Evolutionary conservation across 2,888 invertebrate genomes (phyloP).

Genomic region (Chrysotoxum bicinctum): DNA sequence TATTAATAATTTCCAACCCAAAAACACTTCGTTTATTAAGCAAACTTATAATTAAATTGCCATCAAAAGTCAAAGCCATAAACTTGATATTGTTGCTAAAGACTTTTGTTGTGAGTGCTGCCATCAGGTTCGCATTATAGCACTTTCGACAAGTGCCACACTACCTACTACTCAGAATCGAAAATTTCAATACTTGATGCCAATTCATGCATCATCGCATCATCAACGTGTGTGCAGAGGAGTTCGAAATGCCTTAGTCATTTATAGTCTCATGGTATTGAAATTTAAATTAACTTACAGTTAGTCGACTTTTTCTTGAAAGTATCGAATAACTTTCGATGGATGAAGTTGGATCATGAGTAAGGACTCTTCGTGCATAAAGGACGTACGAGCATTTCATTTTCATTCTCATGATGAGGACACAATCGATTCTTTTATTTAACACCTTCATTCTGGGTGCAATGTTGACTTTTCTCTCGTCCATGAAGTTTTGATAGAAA

Average conservation of each 20-base stretch:
- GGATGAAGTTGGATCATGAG: constrained; percentile 3
- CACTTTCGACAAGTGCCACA: background rate
- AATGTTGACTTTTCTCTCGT: background rate
- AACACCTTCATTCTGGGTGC: background rate
- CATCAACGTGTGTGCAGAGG: background rate
- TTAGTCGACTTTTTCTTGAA: constrained; percentile 35
- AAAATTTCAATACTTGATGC: background rate
- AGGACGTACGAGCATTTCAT: background rate
- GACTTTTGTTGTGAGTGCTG: background rate
- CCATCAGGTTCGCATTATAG: constrained; percentile 14
- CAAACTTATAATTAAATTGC: constrained; percentile 49
- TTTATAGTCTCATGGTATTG: background rate
- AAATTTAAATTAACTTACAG: constrained; percentile 47
- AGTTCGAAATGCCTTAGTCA: background rate
- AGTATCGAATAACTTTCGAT: constrained; percentile 2
- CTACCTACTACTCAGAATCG: background rate
- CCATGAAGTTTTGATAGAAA: background rate
- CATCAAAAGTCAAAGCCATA: constrained; percentile 30
- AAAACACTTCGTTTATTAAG: background rate
- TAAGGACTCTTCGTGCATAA: background rate
- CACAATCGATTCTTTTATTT: constrained; percentile 15
- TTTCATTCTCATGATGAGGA: background rate
- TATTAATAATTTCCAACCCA: background rate
- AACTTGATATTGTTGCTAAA: background rate
- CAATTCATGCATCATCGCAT: constrained; percentile 22